A percentile compares a stretch with the other conserved stretches of the same genome.
phyloP scores from a whole-genome alignment of 2,888 invertebrate genomes.

The Cheilosia variabilis region DNA sequence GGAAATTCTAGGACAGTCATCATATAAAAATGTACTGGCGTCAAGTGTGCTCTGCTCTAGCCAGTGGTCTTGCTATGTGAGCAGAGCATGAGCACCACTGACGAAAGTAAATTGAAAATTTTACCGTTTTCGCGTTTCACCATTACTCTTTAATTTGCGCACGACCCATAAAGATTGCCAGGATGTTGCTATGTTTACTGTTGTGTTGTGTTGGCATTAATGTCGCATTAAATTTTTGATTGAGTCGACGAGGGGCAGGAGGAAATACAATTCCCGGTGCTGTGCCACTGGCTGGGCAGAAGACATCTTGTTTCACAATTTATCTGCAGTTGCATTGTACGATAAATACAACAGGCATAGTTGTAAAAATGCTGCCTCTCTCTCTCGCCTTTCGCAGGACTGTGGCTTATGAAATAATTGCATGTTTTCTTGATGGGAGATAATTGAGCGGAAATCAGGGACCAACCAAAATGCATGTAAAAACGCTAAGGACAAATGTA shows the following conservation, averaged over 20 bases:
- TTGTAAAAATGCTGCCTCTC: slow-evolving; percentile 24
- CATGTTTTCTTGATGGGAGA: slow-evolving; percentile 26
- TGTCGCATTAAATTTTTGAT: slow-evolving; percentile 61
- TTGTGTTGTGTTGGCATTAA: slow-evolving; percentile 25
- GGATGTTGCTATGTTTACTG: slow-evolving; percentile 39
- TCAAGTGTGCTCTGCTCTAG: too few species aligned
- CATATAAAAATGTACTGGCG: background rate
- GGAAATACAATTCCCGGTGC: background rate
- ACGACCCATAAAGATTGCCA: slow-evolving; percentile 44
- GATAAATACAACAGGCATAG: slow-evolving; percentile 28
- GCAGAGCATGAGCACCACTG: background rate
- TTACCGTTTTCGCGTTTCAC: slow-evolving; percentile 43
- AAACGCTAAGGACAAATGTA: too few species aligned
- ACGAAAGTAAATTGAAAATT: slow-evolving; percentile 47
- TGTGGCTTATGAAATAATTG: slow-evolving; percentile 50
- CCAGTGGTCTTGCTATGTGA: background rate
- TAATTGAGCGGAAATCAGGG: background rate
- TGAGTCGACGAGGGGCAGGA: slow-evolving; percentile 23
- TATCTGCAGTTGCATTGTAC: slow-evolving; percentile 42
- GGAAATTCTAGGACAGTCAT: background rate
- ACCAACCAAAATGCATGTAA: too few species aligned
- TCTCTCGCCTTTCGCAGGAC: slow-evolving; percentile 15
- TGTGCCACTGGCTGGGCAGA: background rate
- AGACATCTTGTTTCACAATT: slow-evolving; percentile 54
- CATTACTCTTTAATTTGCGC: slow-evolving; percentile 45